Evolutionary conservation across 1,140 invertebrate genomes (phyloP), one percentile per base, ranked within the genome.

Genomic region (Drosophila azteca): DNA sequence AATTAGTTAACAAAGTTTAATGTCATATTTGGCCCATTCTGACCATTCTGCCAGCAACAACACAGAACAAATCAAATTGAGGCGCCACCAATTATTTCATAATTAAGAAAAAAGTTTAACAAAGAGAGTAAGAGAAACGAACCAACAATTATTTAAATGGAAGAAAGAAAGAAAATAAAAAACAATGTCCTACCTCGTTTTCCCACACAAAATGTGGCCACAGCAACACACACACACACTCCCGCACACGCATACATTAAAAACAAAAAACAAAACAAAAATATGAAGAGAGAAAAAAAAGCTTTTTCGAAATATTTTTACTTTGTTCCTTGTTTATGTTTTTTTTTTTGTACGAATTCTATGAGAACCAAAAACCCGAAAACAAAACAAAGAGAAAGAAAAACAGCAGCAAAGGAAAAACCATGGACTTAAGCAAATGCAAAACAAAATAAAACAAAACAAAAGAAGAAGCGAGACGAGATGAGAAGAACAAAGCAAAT

Each of bases 161-260:
- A 44, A 43, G 57, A 57, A 45, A 41, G 22, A 68, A 62, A 53
- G 26, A 46, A 49, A 77, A 45, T 20, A 20, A 20, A 53, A 65
- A 88, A 79, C 82, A 90, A 90, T 90, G 79, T 90, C 88, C 88
- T 90, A 90, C 88, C 88, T 90, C 88, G 88, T 90, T 90, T 90
- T 79, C 75, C 81, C 76, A 57, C 68, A 66, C 59, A 50, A 62
- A 66, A 66, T 77, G 68, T 77, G 76, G 31, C 63, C 59, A 64
- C 77, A 79, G 64, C 50, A 77, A 65, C 24, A 71, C 8, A 63
- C 67, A 11, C 62, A 48, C 45, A 65, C 5, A 63, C 45, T 44
- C 24, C 67, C 66, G 0, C 65, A 69, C 58, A 55, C 54, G 72
- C 51, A 69, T 24, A 53, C 55, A 78, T 55, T 52, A 74, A 51